Evolutionary conservation across 2,888 invertebrate species (phyloP).

Genomic region (Pristionchus entomophagus): DNA sequence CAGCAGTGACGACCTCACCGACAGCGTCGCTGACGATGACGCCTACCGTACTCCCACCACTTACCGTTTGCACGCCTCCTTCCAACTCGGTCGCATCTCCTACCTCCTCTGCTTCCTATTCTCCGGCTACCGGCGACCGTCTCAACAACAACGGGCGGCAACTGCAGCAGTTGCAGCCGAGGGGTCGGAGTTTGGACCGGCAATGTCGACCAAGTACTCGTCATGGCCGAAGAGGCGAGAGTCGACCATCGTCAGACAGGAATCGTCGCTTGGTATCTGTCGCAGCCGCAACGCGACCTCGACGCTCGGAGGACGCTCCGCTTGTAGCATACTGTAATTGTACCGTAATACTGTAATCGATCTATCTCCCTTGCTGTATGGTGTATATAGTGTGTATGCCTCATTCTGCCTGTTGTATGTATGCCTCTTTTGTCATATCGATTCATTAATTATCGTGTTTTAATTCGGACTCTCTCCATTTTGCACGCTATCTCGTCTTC

Average conservation of each 20-base stretch:
- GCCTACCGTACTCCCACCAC: not conserved
- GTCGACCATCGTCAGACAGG: slow-evolving; percentile 34
- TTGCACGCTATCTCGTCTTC: not conserved
- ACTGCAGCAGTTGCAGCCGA: not conserved
- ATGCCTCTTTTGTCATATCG: slow-evolving; percentile 22
- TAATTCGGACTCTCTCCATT: not conserved
- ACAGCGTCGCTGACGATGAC: not conserved
- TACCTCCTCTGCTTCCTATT: not conserved
- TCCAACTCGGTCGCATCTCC: not conserved
- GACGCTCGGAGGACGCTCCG: not conserved
- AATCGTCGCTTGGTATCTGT: slow-evolving; percentile 18
- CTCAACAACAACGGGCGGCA: slow-evolving; percentile 2
- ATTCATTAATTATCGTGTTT: not conserved
- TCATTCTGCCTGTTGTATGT: not conserved
- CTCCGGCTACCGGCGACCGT: slow-evolving; percentile 16
- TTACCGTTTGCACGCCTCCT: not conserved
- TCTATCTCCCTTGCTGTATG: not conserved
- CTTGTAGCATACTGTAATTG: slow-evolving; percentile 41
- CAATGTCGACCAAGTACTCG: slow-evolving; percentile 37
- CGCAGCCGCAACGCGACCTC: slow-evolving; percentile 46
- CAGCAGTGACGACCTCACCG: not conserved
- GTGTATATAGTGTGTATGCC: slow-evolving; percentile 2
- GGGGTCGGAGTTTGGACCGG: not conserved
- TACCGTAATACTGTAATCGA: not conserved
- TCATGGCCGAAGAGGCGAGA: slow-evolving; percentile 44